Base-by-base conservation (phyloP, 92 coral and sea anemone genomes). In the Epizoanthus illoricatus region DNA sequence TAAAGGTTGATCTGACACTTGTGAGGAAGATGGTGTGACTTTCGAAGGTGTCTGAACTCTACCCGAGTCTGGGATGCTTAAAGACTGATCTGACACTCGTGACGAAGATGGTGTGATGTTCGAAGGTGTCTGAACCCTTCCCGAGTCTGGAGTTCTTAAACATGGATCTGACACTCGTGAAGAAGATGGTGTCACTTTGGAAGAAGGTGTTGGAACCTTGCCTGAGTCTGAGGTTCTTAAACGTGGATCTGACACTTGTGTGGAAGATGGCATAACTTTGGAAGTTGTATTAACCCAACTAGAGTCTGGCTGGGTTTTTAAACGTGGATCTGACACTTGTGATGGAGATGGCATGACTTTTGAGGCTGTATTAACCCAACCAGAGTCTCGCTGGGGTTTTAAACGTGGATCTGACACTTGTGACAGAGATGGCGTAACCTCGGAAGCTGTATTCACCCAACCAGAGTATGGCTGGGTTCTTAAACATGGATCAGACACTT, bases 41-140 rank as follows among this genome's bases (percentile, higher is more conserved):
- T 65, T 73, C 4, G 90, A 82, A 4, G 69, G 81, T 59, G 73
- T 68, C 13, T 23, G 16, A 24, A 64, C n/a, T 0, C 42, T 56
- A 41, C 12, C 21, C 8, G 64, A 61, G 65, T 54, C 39, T 4
- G 56, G 70, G 70, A 15, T 40, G 2, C 42, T 65, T 19, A 24
- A 24, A 65, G 19, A 6, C 4, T 7, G 17, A 19, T 68, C 42
- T 4, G 21, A 1, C 23, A 4, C 21, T 16, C 11, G 20, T 39
- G 73, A 68, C 5, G 73, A 1, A 5, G 43, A 11, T 65, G 42
- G 70, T 0, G 42, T 24, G 43, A 2, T 10, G 17, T 36, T 68
- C 8, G 40, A 43, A 68, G n/a, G 19, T 36, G 11, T 41, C 10
- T 3, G 15, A 52, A 52, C 56, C 56, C 56, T 9, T 0, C 20